These are phyloP conservation scores for Melinaea marsaeus DNA, from an alignment of 2,888 invertebrate species.

Conservation along the genomic window DNA sequence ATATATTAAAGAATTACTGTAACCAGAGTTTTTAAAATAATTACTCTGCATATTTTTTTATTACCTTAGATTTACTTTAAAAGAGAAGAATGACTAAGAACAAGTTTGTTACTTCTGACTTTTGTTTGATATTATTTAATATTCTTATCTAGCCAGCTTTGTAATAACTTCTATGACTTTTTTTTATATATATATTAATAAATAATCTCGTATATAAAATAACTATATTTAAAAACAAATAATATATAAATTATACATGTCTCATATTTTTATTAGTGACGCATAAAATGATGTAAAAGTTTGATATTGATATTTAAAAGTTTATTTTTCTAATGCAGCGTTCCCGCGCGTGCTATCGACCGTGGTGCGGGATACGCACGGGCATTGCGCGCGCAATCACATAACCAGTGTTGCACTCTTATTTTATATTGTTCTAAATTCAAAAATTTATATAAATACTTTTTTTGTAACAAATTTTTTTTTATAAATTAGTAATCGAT, in stretches of 20 bases:
- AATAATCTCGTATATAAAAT: no score
- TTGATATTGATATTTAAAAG: background rate
- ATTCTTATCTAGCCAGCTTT: no score
- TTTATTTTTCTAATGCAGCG: constrained; percentile 19
- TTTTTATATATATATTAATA: no score
- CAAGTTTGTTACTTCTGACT: no score
- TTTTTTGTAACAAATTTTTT: background rate
- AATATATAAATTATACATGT: background rate
- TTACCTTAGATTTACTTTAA: no score
- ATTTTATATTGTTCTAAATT: background rate
- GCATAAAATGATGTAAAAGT: background rate
- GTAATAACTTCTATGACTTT: no score
- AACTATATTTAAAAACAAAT: background rate
- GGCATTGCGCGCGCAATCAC: constrained; percentile 39
- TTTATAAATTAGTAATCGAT: no score
- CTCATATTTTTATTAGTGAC: background rate
- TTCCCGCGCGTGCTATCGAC: constrained; percentile 53
- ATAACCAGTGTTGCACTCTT: constrained; percentile 30
- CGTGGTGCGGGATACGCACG: constrained; percentile 43
- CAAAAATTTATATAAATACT: background rate
- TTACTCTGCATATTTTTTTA: no score
- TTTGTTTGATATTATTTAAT: no score
- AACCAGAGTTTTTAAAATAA: no score
- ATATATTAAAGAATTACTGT: no score
- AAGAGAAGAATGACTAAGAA: no score